phyloP scores from a whole-genome alignment of 2,113 vertebrate species.

The Motacilla alba region DNA sequence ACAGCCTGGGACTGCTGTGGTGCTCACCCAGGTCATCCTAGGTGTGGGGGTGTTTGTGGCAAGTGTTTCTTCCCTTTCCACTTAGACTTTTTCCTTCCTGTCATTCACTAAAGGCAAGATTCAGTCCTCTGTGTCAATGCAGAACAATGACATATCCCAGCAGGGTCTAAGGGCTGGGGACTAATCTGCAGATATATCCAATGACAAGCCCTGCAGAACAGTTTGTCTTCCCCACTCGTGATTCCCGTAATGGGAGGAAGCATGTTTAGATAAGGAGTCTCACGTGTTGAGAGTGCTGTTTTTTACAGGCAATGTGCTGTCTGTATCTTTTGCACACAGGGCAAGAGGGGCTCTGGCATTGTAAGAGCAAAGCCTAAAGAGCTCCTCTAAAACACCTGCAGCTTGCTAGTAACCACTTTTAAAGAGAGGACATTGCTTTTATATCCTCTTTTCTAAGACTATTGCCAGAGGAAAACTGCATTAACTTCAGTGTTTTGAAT shows the following conservation, averaged over 20 bases:
- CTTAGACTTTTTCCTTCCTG: not conserved
- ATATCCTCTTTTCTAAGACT: not conserved
- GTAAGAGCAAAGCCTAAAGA: not conserved
- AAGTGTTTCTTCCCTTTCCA: not conserved
- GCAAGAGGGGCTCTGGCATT: not conserved
- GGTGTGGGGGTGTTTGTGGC: not conserved
- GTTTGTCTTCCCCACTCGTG: not conserved
- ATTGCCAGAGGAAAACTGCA: not conserved
- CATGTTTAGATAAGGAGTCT: not conserved
- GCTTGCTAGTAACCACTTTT: not conserved
- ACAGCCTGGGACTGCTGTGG: not conserved
- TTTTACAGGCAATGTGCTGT: not conserved
- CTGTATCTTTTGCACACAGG: not conserved
- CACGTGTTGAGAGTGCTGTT: not conserved
- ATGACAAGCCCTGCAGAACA: not conserved
- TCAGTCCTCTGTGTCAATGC: not conserved
- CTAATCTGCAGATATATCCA: not conserved
- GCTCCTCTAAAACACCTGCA: not conserved
- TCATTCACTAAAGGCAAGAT: not conserved
- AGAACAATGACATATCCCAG: not conserved
- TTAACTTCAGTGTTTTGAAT: not conserved
- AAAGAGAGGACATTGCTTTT: not conserved
- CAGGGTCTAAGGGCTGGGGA: not conserved
- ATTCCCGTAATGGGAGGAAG: not conserved
- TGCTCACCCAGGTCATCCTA: not conserved